These are phyloP conservation scores for Cataglyphis hispanica DNA, from an alignment of 1,140 invertebrate genomes.

Conservation along the genomic window DNA sequence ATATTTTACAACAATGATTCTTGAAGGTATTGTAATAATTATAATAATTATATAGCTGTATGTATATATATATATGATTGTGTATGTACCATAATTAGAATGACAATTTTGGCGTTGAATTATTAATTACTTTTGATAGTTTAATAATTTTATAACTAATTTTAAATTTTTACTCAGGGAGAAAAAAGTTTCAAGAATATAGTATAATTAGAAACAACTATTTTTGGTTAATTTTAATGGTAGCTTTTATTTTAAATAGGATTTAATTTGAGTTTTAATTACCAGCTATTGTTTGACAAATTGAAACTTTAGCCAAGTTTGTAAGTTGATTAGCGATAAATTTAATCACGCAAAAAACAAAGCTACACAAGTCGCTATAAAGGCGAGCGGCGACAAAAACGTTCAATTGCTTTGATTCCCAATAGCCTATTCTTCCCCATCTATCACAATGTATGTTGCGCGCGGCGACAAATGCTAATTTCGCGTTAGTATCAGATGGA, in stretches of 20 bases:
- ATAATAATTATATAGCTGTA: not conserved
- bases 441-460: conserved; percentile 26
- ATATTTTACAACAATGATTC: not conserved
- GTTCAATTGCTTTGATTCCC: conserved; percentile 40
- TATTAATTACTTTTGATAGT: not conserved
- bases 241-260: conserved; percentile 21
- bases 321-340: conserved; percentile 22
- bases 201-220: conserved; percentile 20
- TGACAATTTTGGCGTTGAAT: not conserved
- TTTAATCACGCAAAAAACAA: conserved; percentile 19
- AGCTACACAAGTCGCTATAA: not conserved
- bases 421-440: conserved; percentile 33
- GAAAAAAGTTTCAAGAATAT: conserved; percentile 16
- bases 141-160: conserved; percentile 20
- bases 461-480: conserved; percentile 50
- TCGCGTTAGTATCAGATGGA: conserved; percentile 6
- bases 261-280: conserved; percentile 35
- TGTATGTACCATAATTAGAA: not conserved
- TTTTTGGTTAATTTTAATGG: conserved; percentile 22
- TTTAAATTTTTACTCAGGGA: not conserved
- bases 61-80: too few species aligned
- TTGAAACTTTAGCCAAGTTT: not conserved
- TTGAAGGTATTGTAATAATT: not conserved
- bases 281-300: not conserved
- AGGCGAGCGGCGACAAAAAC: not conserved